These are phyloP conservation scores for Arctopsyche grandis DNA, from an alignment of 1,140 invertebrate genomes.

Conservation along the genomic window DNA sequence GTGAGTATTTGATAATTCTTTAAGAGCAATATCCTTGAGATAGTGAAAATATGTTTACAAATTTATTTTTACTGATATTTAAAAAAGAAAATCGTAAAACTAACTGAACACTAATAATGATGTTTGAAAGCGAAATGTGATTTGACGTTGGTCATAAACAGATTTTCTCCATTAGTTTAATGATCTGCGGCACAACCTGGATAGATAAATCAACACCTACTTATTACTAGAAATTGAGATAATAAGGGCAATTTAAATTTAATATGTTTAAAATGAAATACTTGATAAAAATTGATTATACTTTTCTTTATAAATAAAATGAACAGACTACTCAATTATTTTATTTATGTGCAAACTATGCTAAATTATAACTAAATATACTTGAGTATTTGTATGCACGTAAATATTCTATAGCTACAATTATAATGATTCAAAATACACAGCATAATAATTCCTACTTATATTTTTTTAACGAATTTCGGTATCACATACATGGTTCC, in stretches of 20 bases:
- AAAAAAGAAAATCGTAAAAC: background rate
- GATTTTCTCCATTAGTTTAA: conserved; percentile 21
- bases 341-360: background rate
- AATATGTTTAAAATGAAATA: conserved; percentile 6
- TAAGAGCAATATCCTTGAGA: background rate
- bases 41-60: background rate
- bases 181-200: conserved; percentile 30
- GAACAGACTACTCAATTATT: background rate
- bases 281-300: background rate
- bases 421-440: no score
- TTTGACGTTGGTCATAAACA: conserved; percentile 7
- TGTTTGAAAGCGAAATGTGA: conserved; percentile 9
- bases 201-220: conserved; percentile 33
- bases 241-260: background rate
- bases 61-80: background rate
- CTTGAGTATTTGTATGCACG: background rate
- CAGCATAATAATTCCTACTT: no score
- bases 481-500: no score
- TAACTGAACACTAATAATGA: background rate
- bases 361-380: no score
- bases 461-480: no score
- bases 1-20: background rate
- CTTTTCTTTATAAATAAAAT: no score
- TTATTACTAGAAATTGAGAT: background rate
- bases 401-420: no score